Evolutionary conservation across 2,113 vertebrate genomes (phyloP), one percentile per base, ranked within the genome.

Genomic region (Micromys minutus): DNA sequence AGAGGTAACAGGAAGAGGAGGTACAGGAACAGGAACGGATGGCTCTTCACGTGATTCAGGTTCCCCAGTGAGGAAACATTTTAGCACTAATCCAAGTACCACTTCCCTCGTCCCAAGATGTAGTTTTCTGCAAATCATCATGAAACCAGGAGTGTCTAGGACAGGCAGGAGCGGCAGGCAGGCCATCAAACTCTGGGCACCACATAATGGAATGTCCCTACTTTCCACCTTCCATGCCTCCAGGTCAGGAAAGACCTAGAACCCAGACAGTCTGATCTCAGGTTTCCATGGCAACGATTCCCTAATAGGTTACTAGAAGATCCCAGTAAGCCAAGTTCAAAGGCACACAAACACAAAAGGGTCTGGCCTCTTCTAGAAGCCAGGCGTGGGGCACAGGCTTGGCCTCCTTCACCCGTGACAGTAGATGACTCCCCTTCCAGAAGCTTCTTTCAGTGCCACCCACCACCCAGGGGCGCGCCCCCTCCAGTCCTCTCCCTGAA

Each of bases 61-160:
- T 13, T 87, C 45, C 47, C 45, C 71, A 34, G 36, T 45, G 39
- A 52, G n/a, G 39, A 21, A 67, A 65, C 63, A 16, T n/a, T 83
- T 71, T 50, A 85, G 31, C 69, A 71, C 17, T 7, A 65, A n/a
- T 9, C 3, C 16, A 16, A 10, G 74, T 45, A 42, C 69, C 24
- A 84, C 84, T 71, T 93, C 55, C 36, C 34, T 90, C 24, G 79
- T 59, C 39, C 88, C 50, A 63, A 47, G 65, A 86, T 5, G 0
- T 50, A 74, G 81, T 67, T 94, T 61, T 96, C 84, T 92, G 94
- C 93, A 67, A 96, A 97, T 95, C 96, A 94, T 95, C 91, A 1
- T 24, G 67, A 89, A 75, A 5, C 67, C 12, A 75, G 19, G 5
- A n/a, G 4, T 11, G 29, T 16, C 26, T 17, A 61, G 45, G 47